Percentiles rank a stretch among this genome's conserved stretches.
Evolutionary conservation across 2,113 vertebrate species (phyloP).

Genomic region (Aptenodytes patagonicus): DNA sequence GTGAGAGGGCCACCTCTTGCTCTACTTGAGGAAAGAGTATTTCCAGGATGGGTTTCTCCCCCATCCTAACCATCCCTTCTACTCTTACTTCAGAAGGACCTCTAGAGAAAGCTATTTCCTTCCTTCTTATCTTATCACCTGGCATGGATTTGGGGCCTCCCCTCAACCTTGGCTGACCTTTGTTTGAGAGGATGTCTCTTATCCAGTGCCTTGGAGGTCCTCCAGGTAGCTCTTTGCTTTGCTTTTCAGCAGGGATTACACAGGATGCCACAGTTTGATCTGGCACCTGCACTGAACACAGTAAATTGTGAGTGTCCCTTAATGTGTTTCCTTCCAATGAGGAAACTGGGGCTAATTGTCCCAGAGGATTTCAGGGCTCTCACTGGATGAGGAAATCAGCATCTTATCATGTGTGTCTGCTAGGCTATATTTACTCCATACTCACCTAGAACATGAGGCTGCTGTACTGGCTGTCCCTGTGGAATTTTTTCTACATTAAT

Average conservation of each 20-base stretch:
- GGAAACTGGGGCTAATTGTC: background rate
- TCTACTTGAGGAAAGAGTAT: background rate
- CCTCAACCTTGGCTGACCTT: background rate
- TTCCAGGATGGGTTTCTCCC: background rate
- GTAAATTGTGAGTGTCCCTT: background rate
- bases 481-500: background rate
- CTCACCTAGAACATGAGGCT: background rate
- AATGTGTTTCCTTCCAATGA: background rate
- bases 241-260: background rate
- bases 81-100: background rate
- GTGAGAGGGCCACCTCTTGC: background rate
- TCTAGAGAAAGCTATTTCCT: background rate
- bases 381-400: background rate
- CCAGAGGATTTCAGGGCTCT: background rate
- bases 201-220: background rate
- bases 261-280: background rate
- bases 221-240: background rate
- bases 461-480: background rate
- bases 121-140: background rate
- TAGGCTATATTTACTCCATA: background rate
- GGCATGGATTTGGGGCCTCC: background rate
- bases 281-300: background rate
- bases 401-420: background rate
- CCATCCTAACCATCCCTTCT: background rate
- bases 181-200: background rate